These are phyloP conservation scores for Microtus californicus DNA, from an alignment of 2,797 vertebrate species.

Conservation along the genomic window DNA sequence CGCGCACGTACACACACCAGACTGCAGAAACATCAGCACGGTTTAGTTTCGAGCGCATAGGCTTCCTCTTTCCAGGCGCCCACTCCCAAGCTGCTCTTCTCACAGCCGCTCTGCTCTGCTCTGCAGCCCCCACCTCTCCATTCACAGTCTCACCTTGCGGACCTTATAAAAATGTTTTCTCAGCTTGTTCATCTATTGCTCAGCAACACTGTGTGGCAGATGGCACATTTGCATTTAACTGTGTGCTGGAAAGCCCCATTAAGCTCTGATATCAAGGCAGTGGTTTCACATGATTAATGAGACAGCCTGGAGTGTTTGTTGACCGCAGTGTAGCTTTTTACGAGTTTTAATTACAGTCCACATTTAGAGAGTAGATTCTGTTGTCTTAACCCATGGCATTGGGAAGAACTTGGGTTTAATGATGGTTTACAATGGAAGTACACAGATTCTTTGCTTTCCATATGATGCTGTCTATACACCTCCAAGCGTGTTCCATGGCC, in stretches of 20 bases:
- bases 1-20: neutral
- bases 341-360: neutral
- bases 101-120: too few relatives aligned
- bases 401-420: neutral
- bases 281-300: slow-evolving; percentile 51
- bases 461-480: neutral
- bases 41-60: neutral
- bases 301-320: neutral
- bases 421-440: neutral
- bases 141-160: neutral
- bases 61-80: neutral
- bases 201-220: slow-evolving; percentile 29
- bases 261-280: neutral
- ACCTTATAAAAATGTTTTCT: slow-evolving; percentile 24
- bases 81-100: neutral
- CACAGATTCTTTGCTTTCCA: neutral
- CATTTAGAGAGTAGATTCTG: slow-evolving; percentile 27
- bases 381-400: neutral
- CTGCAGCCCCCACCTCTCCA: neutral
- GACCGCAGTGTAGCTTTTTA: neutral
- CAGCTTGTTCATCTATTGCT: neutral
- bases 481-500: neutral
- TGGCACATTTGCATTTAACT: slow-evolving; percentile 64
- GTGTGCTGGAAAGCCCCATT: neutral
- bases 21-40: neutral